Evolutionary conservation across 2,888 invertebrate genomes (phyloP).

Genomic region (Mythimna albipuncta): DNA sequence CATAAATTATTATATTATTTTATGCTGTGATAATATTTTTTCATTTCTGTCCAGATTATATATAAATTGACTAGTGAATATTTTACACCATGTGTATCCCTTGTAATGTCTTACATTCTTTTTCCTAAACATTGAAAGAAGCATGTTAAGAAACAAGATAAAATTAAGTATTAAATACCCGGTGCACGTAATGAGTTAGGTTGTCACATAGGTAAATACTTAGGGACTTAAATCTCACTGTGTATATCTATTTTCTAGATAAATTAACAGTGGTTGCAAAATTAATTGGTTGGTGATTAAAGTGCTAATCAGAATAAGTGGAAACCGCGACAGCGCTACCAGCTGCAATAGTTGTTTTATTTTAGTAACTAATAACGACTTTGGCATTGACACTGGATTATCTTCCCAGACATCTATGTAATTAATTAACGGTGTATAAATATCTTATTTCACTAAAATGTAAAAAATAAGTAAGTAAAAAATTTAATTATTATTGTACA

Average conservation of each 20-base stretch:
- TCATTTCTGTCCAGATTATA: neutral
- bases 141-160: neutral
- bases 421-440: constrained; percentile 34
- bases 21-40: neutral
- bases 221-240: constrained; percentile 1
- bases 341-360: constrained; percentile 36
- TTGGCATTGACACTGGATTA: constrained; percentile 50
- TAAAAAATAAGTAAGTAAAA: neutral
- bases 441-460: constrained; percentile 4
- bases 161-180: too few relatives aligned
- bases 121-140: neutral
- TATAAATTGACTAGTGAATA: neutral
- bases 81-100: neutral
- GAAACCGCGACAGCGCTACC: constrained; percentile 28
- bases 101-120: neutral
- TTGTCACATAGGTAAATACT: neutral
- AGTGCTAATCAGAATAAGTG: constrained; percentile 48
- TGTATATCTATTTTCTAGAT: constrained; percentile 21
- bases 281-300: constrained; percentile 51
- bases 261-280: constrained; percentile 31
- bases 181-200: neutral
- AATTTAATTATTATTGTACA: neutral
- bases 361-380: constrained; percentile 32
- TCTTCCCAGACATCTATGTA: constrained; percentile 40
- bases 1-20: too few relatives aligned